Evolutionary conservation across 1,140 invertebrate genomes (phyloP).

Genomic region (Drosophila navojoa): DNA sequence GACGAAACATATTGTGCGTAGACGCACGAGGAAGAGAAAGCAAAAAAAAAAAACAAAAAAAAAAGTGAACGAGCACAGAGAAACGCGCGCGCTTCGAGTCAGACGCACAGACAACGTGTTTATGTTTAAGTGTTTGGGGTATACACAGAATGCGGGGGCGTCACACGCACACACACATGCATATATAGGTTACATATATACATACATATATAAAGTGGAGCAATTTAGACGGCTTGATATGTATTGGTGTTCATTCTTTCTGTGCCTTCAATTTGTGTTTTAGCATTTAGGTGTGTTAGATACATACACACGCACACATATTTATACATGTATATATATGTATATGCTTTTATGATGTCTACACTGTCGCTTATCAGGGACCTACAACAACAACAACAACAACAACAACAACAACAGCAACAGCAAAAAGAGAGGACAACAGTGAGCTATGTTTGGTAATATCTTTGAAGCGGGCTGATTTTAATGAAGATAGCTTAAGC

Average conservation of each 20-base stretch:
- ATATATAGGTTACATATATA: constrained; percentile 13
- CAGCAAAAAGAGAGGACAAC: constrained; percentile 20
- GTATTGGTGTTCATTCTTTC: constrained; percentile 39
- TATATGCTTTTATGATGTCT: constrained; percentile 74
- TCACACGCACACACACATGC: constrained; percentile 30
- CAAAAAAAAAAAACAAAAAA: constrained; percentile 57
- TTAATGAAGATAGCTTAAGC: constrained; percentile 53
- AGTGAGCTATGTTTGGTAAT: constrained; percentile 44
- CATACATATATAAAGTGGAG: constrained; percentile 61
- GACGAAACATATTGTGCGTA: constrained; percentile 82
- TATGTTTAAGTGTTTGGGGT: constrained; percentile 77
- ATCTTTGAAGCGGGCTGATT: constrained; percentile 46
- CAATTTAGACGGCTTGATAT: constrained; percentile 71
- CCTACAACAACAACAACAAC: constrained; percentile 21
- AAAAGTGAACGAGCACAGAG: constrained; percentile 32
- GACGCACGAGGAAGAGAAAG: constrained; percentile 69
- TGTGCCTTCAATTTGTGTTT: constrained; percentile 57
- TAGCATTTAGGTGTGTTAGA: constrained; percentile 55
- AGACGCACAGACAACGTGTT: constrained; percentile 68
- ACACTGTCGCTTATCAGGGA: constrained; percentile 61
- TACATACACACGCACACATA: constrained; percentile 23
- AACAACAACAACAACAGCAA: too few species aligned
- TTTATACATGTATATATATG: constrained; percentile 15
- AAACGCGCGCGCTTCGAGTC: constrained; percentile 14
- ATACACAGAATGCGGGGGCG: constrained; percentile 49